Percentiles rank a stretch among this genome's conserved stretches.
Conservation (phyloP, 2,797 vertebrate species). For the Tamandua tetradactyla region DNA sequence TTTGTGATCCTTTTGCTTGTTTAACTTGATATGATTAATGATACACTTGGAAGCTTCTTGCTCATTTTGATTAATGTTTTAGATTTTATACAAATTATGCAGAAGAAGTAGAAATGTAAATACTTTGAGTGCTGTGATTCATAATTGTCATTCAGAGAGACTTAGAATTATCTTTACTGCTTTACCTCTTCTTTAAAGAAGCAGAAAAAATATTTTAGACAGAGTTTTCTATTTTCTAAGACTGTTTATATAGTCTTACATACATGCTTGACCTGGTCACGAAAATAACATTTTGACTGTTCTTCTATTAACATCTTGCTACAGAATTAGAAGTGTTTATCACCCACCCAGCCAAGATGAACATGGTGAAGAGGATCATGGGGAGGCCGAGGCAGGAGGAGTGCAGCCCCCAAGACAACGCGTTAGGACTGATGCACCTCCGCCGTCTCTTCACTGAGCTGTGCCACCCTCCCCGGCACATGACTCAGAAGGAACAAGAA, state of each 20-base stretch:
- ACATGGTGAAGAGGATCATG: slow-evolving; percentile 99
- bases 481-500: slow-evolving; percentile 99
- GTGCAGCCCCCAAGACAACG: slow-evolving; percentile 98
- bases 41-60: neutral
- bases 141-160: neutral
- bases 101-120: neutral
- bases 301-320: neutral
- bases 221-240: neutral
- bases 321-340: slow-evolving; percentile 89
- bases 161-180: neutral
- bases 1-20: neutral
- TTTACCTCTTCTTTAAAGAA: slow-evolving; percentile 1
- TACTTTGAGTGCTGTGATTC: neutral
- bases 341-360: slow-evolving; percentile 94
- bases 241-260: neutral
- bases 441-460: slow-evolving; percentile 97
- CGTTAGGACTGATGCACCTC: slow-evolving; percentile 97
- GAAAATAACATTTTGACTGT: neutral
- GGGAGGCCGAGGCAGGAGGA: slow-evolving; percentile 98
- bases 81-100: neutral
- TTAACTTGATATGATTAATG: neutral
- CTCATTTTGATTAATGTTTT: neutral
- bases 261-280: neutral
- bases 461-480: slow-evolving; percentile 97
- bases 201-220: neutral